Evolutionary conservation across 2,888 invertebrate species (phyloP).

Genomic region (Nipponacmea schrenckii): DNA sequence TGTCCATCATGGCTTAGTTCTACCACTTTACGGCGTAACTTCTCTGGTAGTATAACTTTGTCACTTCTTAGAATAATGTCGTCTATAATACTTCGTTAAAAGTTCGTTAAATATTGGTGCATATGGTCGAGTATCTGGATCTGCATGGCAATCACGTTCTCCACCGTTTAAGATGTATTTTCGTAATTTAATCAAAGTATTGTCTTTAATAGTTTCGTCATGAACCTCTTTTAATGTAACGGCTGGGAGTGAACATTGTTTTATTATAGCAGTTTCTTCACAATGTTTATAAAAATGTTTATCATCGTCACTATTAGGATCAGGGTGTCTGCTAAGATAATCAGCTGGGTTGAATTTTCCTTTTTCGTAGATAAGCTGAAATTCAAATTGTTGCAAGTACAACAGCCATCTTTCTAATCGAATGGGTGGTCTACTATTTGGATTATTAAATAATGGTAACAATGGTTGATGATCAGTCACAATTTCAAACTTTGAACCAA

Average conservation of each 20-base stretch:
- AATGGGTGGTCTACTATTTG: conserved; percentile 33
- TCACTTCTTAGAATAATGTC: conserved; percentile 25
- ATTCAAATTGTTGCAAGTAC: conserved; percentile 31
- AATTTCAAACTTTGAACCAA: conserved; percentile 41
- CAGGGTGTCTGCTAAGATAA: conserved; percentile 38
- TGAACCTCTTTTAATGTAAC: conserved; percentile 31
- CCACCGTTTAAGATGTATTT: neutral
- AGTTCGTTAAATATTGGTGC: conserved; percentile 24
- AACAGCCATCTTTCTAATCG: conserved; percentile 36
- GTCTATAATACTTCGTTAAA: no score
- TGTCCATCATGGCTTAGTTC: conserved; percentile 40
- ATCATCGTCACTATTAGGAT: conserved; percentile 11
- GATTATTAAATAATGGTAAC: conserved; percentile 37
- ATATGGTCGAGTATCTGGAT: conserved; percentile 7
- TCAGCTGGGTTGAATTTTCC: conserved; percentile 41
- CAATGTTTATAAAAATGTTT: conserved; percentile 15
- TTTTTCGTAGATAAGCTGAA: conserved; percentile 30
- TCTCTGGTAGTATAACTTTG: conserved; percentile 33
- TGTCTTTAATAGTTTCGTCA: conserved; percentile 21
- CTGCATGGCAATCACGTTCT: neutral
- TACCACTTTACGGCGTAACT: conserved; percentile 30
- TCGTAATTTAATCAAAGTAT: conserved; percentile 6
- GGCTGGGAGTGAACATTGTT: conserved; percentile 32
- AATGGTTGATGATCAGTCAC: conserved; percentile 53
- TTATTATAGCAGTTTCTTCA: conserved; percentile 28